Evolutionary conservation across 1,140 invertebrate genomes (phyloP), one percentile per base, ranked within the genome.

Genomic region (Pseudomyrmex sp.): DNA sequence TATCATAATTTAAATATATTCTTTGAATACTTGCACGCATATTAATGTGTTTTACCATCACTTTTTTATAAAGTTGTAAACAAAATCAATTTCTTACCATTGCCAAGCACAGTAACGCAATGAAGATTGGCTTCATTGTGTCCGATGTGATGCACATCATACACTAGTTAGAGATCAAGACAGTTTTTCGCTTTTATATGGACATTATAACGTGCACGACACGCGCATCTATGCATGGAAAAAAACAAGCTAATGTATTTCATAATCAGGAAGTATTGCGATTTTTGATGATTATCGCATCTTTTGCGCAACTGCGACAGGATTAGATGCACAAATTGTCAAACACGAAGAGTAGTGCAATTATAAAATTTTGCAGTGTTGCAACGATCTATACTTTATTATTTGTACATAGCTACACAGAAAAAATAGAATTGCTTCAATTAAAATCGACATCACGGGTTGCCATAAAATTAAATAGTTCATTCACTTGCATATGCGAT

Each of bases 61-160:
- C 0, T 61, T 18, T 13, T 8, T 58, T 59, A 9, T 46, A 7
- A 59, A 13, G 23, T 13, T 74, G 10, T 46, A 23, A 61, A 46
- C 61, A 12, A 74, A 18, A 62, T 62, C 9, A 13, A 35, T 20
- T 70, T 62, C 72, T 74, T 62, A 74, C 56, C 56, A 74, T 18
- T 35, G 72, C 56, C 56, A 20, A 18, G 20, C 72, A 74, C 7
- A 74, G 56, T 35, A 74, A 74, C 56, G 72, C 62, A 46, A 74
- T 23, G 9, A 74, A 44, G 4, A 74, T 62, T 13, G 62, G 56
- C 44, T 74, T 74, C 72, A 74, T 62, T 35, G 1, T 74, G 44
- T 2, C 59, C 62, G 26, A 20, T 44, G 61, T 62, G 72, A 61
- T 15, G 7, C 56, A 18, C 56, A 15, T 46, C 44, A 5, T 23